phyloP scores from a whole-genome alignment of 2,888 invertebrate genomes.

The Apamea crenata region DNA sequence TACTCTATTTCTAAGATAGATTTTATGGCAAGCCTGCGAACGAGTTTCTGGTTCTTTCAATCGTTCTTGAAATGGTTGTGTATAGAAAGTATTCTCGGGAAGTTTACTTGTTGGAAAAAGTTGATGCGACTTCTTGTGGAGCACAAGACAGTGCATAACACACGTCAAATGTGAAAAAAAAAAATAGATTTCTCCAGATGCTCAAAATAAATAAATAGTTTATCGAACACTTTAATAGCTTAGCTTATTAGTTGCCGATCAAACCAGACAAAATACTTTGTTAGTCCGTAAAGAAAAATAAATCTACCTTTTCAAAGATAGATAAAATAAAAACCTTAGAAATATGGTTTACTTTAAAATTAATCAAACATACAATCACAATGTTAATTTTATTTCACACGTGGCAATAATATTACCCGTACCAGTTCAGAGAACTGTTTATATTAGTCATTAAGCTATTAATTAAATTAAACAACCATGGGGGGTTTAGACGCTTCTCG shows the following conservation, averaged over 20 bases:
- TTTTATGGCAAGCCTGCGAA: slow-evolving; percentile 57
- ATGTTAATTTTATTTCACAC: slow-evolving; percentile 12
- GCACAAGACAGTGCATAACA: neutral
- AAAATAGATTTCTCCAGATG: neutral
- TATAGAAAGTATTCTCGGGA: slow-evolving; percentile 49
- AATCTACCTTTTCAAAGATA: neutral
- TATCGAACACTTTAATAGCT: neutral
- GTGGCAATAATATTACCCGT: slow-evolving; percentile 22
- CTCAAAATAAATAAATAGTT: slow-evolving; percentile 4
- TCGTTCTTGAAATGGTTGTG: slow-evolving; percentile 57
- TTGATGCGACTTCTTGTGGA: slow-evolving; percentile 27
- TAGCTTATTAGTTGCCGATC: neutral
- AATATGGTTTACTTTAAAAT: neutral
- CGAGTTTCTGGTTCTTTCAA: slow-evolving; percentile 48
- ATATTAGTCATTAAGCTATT: slow-evolving; percentile 31
- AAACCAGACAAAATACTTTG: slow-evolving; percentile 2
- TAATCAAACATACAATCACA: slow-evolving; percentile 19
- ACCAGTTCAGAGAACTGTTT: slow-evolving; percentile 29
- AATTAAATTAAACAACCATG: slow-evolving; percentile 39
- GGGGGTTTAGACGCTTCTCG: neutral
- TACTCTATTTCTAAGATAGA: slow-evolving; percentile 59
- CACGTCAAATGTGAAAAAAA: slow-evolving; percentile 12
- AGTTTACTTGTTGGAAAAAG: slow-evolving; percentile 32
- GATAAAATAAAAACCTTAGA: neutral
- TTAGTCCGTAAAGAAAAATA: neutral